These are phyloP conservation scores for Chymomyza amoena DNA, from an alignment of 2,888 invertebrate genomes.

Conservation along the genomic window DNA sequence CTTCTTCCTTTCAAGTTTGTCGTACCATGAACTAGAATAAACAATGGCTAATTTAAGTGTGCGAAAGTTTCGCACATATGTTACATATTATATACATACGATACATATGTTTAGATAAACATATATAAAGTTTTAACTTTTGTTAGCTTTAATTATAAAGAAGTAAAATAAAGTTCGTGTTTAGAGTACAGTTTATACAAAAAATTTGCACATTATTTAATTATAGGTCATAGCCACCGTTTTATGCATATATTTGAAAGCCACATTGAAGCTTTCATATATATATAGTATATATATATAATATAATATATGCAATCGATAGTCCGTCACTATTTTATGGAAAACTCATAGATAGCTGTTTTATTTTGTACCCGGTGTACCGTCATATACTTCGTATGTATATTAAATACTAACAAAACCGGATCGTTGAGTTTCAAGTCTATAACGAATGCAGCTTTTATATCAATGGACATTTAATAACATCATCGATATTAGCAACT, in stretches of 20 bases:
- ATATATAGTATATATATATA: background rate
- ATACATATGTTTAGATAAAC: slow-evolving; percentile 23
- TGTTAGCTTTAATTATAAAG: background rate
- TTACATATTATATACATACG: background rate
- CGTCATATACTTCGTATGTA: slow-evolving; percentile 5
- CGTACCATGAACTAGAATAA: background rate
- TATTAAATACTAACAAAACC: slow-evolving; percentile 53
- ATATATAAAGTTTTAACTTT: background rate
- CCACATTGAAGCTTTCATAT: background rate
- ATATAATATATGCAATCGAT: background rate
- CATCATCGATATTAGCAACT: slow-evolving; percentile 48
- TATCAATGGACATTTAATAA: slow-evolving; percentile 44
- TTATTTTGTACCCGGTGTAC: background rate
- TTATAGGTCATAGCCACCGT: background rate
- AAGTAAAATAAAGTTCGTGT: background rate
- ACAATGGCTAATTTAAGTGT: background rate
- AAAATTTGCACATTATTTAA: background rate
- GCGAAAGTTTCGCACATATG: background rate
- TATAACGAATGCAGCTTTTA: slow-evolving; percentile 56
- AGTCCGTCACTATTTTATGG: background rate
- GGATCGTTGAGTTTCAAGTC: slow-evolving; percentile 55
- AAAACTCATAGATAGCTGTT: background rate
- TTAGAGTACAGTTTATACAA: background rate
- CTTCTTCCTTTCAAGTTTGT: slow-evolving; percentile 1
- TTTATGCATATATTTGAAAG: background rate